Evolutionary conservation across 2,113 vertebrate species (phyloP), one percentile per base, ranked within the genome.

Genomic region (Nesogale talazaci): DNA sequence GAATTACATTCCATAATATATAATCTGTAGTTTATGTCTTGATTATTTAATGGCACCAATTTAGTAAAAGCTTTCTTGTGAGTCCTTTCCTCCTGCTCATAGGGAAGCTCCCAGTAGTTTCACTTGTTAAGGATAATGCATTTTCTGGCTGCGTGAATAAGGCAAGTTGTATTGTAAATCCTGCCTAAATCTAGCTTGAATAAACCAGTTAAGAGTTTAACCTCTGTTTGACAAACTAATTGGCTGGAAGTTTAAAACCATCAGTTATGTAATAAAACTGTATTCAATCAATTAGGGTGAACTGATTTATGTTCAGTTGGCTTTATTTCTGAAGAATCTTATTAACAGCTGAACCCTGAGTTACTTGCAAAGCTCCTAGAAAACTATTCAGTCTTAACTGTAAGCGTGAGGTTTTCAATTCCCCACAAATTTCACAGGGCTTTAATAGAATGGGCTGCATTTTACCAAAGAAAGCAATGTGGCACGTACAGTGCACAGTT

Each of bases 241-340:
- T 98, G 96, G 92, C 90, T 93, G 83, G 91, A 82, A 63, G 88
- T 96, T 97, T 97, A 97, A 98, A 98, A 95, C 86, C 90, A 95
- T 97, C 90, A 93, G 97, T 98, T 98, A 96, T 96, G 90, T 96
- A 97, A 97, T 97, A 98, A 98, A 98, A 97, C 75, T 96, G 90
- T 94, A 87, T 97, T 96, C 88, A 97, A 92, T 97, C 97, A 98
- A 97, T 98, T 98, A 98, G 95, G 94, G 87, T 92, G 93, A 97
- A 91, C 93, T 83, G 96, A 97, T 98, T 98, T 98, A 96, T 97
- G 96, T 97, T 97, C 96, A 93, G 92, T 0, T 0, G 23, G 79
- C 93, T 97, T 98, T 72, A 56, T 89, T 86, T 86, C 77, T 92
- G 83, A 90, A 96, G 89, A 97, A 96, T 97, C 96, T 94, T 97